Base-by-base conservation (phyloP, 2,888 invertebrate species). In the Drepana falcataria region DNA sequence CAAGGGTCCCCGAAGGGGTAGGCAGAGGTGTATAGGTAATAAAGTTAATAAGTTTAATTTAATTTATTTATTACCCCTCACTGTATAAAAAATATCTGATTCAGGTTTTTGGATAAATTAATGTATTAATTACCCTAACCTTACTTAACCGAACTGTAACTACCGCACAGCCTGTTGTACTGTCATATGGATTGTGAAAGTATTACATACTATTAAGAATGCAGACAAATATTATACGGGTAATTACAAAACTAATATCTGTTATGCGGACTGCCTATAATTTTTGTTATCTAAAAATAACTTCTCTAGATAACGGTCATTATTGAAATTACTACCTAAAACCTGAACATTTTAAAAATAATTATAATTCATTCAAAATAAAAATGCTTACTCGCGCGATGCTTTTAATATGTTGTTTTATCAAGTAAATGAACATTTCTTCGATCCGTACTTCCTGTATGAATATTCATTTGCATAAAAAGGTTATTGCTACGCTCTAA, bases 281-380 rank as follows among this genome's bases (percentile, higher is more conserved):
- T 34, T 56, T 56, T 55, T 59, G 21, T 58, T 60, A 55, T 54
- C 59, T 47, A 56, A 37, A 53, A 57, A 60, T 59, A 59, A 56
- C 65, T 64, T 65, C 63, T 62, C 54, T 56, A 6, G 62, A 61
- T 49, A 61, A 55, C 59, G 54, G 41, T 37, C 37, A 37, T 49
- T 49, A 49, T 2, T 4, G 2, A 48, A 21, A 37, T 49, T 37
- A 37, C 48, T 48, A 21, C 21, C 9, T 33, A 37, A 21, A 49
- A 37, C 49, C 21, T 37, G 49, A 2, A 9, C 44, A 9, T 2
- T 6, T 44, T 40, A 40, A 2, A 40, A 9, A 1, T 2, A 44
- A 6, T 44, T 44, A 9, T 44, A 44, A 44, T 44, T 44, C 3
- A 6, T 44, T 9, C 9, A 9, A 4, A 6, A 2, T 7, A 6